Percentiles rank a stretch among this genome's conserved stretches.
phyloP scores from a whole-genome alignment of 2,113 vertebrate genomes.

The Amphiprion ocellaris region DNA sequence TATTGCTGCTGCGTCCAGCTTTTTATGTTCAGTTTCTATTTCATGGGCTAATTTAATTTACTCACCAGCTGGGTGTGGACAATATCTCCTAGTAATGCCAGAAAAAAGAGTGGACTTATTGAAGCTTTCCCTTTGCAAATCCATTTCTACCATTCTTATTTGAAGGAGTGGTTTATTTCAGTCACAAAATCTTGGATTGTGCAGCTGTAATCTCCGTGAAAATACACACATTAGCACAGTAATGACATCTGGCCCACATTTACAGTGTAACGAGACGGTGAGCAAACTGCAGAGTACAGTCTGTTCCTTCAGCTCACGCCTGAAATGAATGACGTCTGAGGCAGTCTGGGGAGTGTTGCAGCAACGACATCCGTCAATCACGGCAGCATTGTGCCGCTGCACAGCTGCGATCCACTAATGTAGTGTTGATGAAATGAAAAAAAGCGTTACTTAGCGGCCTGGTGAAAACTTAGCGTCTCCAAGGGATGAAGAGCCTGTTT shows the following conservation, averaged over 20 bases:
- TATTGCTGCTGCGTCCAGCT: too few species aligned
- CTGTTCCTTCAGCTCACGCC: constrained; percentile 18
- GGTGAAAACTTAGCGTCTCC: too few species aligned
- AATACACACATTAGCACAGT: neutral
- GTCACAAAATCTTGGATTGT: too few species aligned
- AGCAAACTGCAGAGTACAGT: constrained; percentile 2
- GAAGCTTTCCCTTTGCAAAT: too few species aligned
- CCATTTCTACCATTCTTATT: too few species aligned
- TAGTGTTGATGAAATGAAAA: neutral
- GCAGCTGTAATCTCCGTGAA: neutral
- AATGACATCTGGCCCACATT: neutral
- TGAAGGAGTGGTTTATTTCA: too few species aligned
- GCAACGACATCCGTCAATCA: constrained; percentile 1
- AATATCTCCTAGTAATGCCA: neutral
- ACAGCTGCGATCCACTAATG: constrained; percentile 3
- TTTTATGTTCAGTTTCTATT: neutral
- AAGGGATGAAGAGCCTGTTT: too few species aligned
- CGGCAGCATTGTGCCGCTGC: neutral
- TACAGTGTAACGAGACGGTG: neutral
- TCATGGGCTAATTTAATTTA: too few species aligned
- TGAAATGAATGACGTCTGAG: neutral
- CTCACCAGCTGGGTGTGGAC: neutral
- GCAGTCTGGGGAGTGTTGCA: neutral
- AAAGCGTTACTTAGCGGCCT: neutral
- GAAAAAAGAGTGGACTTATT: too few species aligned